Evolutionary conservation across 37 sponge, comb jelly and placozoan species (phyloP), one percentile per base, ranked within the genome.

Genomic region (Diacarnus erythraeanus): DNA sequence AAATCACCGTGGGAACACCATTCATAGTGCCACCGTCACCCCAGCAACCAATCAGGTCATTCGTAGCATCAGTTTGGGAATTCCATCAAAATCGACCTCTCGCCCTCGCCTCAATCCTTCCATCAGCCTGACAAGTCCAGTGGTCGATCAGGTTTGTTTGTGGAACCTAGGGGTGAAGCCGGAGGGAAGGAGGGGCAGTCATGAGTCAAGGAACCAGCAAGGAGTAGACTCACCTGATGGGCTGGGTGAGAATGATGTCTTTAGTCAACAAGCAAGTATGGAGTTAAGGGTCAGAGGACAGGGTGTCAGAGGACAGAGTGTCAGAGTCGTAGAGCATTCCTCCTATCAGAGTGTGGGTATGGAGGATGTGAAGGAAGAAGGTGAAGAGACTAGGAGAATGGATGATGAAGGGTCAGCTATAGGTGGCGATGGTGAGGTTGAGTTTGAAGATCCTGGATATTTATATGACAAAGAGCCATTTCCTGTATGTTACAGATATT

Each of bases 381-480:
- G 20, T 40, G 20, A 51, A 29, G 33, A 15, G 75, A 37, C 22
- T 26, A 15, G 12, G 27, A 23, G 68, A 69, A 23, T 23, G 35
- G 71, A 2, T 2, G 2, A 20, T 18, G 74, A 40, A 12, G 42
- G 30, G 47, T 9, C 26, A 20, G 2, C 29, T 38, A 6, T 0
- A 42, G 74, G 47, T 2, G 26, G 38, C 43, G 74, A 71, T 25
- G 43, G 22, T 15, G 42, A 42, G 22, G 3, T 6, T 15, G 42
- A 3, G 26, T 2, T n/a, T 26, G 3, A 4, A 39, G 43, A 42
- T 3, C 25, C 38, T 2, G 8, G 25, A 10, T 71, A 71, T 71
- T 4, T 38, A 43, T 6, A 71, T 39, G 72, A 71, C 42, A 17
- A n/a, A 17, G 57, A 74, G 57, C 75, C 75, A 57, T 33, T 74